A percentile compares a stretch with the other conserved stretches of the same genome.
These are phyloP conservation scores for Iphiclides podalirius DNA, from an alignment of 2,888 invertebrate species.

Conservation along the genomic window DNA sequence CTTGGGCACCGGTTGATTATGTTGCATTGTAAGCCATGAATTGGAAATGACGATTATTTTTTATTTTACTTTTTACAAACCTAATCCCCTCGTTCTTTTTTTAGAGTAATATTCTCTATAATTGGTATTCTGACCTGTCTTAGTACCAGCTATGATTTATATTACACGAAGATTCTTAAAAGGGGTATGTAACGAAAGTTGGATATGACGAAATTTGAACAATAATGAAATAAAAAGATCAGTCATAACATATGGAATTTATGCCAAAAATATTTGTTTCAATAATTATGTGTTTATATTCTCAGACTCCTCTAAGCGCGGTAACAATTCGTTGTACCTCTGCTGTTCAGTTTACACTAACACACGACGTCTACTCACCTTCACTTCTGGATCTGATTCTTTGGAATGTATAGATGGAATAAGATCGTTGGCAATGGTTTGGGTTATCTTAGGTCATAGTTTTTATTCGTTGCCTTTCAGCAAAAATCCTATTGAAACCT, in stretches of 20 bases:
- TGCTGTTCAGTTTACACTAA: constrained; percentile 50
- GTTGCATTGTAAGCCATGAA: constrained; percentile 49
- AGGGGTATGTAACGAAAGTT: constrained; percentile 5
- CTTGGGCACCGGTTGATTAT: constrained; percentile 46
- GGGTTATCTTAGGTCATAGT: constrained; percentile 50
- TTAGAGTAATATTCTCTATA: constrained; percentile 11
- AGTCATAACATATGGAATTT: too few relatives aligned
- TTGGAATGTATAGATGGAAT: constrained; percentile 51
- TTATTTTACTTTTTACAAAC: neutral
- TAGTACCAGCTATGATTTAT: constrained; percentile 10
- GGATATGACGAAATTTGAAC: too few relatives aligned
- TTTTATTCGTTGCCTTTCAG: constrained; percentile 21
- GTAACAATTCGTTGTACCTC: constrained; percentile 11
- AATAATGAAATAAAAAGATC: too few relatives aligned
- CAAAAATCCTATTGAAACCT: constrained; percentile 27
- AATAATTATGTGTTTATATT: too few relatives aligned
- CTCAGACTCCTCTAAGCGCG: neutral
- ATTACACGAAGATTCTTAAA: constrained; percentile 2
- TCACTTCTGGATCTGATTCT: constrained; percentile 33
- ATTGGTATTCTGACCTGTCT: constrained; percentile 13
- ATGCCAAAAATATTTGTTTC: too few relatives aligned
- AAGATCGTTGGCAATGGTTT: constrained; percentile 46
- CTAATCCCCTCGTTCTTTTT: neutral
- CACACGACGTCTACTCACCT: constrained; percentile 40
- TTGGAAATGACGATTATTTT: neutral